Evolutionary conservation across 2,113 vertebrate genomes (phyloP).

Genomic region (Xerus inauris): DNA sequence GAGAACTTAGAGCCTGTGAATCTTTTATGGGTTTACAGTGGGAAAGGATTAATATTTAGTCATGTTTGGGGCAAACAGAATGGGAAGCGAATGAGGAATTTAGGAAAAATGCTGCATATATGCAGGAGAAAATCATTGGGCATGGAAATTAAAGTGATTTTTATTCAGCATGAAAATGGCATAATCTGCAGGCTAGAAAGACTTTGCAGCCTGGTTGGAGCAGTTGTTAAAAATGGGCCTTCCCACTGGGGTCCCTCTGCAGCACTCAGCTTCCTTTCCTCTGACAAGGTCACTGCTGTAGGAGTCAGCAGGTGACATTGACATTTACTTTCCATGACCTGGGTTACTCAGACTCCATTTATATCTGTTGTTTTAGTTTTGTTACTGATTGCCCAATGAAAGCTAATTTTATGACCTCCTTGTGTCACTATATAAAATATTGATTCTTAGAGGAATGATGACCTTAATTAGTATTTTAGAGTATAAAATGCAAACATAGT

Average conservation of each 20-base stretch:
- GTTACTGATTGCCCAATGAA: background rate
- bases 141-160: slow-evolving; percentile 69
- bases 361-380: background rate
- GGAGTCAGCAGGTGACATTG: background rate
- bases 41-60: slow-evolving; percentile 85
- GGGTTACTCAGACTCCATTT: background rate
- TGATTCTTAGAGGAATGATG: background rate
- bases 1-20: slow-evolving; percentile 44
- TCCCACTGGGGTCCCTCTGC: background rate
- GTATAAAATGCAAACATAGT: background rate
- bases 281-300: too few species aligned
- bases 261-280: background rate
- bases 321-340: background rate
- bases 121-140: slow-evolving; percentile 72
- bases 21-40: slow-evolving; percentile 76
- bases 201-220: background rate
- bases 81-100: slow-evolving; percentile 82
- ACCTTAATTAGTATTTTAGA: slow-evolving; percentile 4
- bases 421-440: slow-evolving; percentile 16
- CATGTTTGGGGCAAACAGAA: slow-evolving; percentile 75
- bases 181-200: slow-evolving; percentile 59
- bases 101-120: slow-evolving; percentile 72
- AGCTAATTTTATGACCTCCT: background rate
- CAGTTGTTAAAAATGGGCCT: background rate
- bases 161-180: slow-evolving; percentile 60